Evolutionary conservation across 2,888 invertebrate species (phyloP).

Genomic region (Oxycera nigricornis): DNA sequence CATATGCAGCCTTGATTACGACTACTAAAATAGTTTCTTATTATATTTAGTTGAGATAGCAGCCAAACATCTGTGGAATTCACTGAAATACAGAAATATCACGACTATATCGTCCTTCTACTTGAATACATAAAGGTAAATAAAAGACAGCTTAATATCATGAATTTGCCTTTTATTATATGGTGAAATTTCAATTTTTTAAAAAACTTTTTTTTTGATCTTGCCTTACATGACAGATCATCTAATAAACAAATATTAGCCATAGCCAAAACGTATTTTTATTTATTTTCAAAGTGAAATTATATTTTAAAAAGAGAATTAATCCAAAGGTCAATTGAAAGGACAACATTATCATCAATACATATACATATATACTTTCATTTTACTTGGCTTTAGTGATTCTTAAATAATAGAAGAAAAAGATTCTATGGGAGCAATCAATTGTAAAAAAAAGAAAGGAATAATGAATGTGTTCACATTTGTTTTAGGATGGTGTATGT

Average conservation of each 20-base stretch:
- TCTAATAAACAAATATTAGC: conserved; percentile 35
- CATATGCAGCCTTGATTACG: too few species aligned
- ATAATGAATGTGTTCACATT: conserved; percentile 11
- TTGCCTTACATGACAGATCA: conserved; percentile 26
- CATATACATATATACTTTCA: conserved; percentile 23
- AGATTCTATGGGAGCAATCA: conserved; percentile 5
- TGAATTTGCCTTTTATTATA: conserved; percentile 34
- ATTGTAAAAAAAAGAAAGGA: conserved; percentile 14
- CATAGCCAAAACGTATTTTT: conserved; percentile 35
- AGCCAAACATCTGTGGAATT: too few species aligned
- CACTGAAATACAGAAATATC: too few species aligned
- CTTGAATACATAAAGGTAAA: too few species aligned
- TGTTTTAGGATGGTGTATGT: not conserved
- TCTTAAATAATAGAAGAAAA: conserved; percentile 18
- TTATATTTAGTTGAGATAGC: too few species aligned
- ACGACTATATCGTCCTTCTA: too few species aligned
- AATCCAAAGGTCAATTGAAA: conserved; percentile 29
- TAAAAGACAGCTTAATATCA: not conserved
- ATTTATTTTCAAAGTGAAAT: conserved; percentile 1
- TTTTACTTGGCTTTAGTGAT: conserved; percentile 26
- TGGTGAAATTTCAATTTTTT: conserved; percentile 24
- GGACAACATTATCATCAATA: conserved; percentile 29
- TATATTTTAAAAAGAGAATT: conserved; percentile 24
- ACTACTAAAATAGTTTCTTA: too few species aligned
- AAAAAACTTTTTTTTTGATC: conserved; percentile 24